Evolutionary conservation across 2,888 invertebrate genomes (phyloP).

Genomic region (Neoaliturus tenellus): DNA sequence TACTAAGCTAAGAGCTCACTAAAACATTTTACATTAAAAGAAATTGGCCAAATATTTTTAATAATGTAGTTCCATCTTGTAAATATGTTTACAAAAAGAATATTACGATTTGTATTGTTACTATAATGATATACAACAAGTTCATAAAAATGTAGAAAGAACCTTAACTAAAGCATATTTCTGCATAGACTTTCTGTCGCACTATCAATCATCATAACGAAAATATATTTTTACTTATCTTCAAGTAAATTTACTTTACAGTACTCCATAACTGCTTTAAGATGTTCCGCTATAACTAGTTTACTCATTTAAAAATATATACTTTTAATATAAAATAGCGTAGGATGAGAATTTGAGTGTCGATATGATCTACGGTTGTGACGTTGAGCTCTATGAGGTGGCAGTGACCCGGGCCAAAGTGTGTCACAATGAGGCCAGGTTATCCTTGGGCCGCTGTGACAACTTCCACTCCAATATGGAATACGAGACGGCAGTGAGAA

Average conservation of each 20-base stretch:
- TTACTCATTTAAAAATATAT: conserved; percentile 27
- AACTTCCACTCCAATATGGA: conserved; percentile 28
- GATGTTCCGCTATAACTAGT: neutral
- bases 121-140: too few species aligned
- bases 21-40: too few species aligned
- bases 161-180: neutral
- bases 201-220: neutral
- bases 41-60: too few species aligned
- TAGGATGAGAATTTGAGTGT: neutral
- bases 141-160: neutral
- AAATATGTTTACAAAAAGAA: too few species aligned
- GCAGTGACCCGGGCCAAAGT: neutral
- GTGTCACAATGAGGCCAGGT: neutral
- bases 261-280: neutral
- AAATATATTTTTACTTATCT: conserved; percentile 13
- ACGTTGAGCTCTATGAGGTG: conserved; percentile 26
- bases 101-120: too few species aligned
- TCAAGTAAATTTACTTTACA: neutral
- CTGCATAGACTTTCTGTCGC: neutral
- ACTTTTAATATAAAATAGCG: conserved; percentile 8
- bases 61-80: neutral
- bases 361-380: neutral
- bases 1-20: too few species aligned
- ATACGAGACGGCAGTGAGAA: conserved; percentile 67
- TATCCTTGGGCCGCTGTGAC: neutral